Base-by-base conservation (phyloP, 1,140 invertebrate genomes). In the Caenorhabditis inopinata region DNA sequence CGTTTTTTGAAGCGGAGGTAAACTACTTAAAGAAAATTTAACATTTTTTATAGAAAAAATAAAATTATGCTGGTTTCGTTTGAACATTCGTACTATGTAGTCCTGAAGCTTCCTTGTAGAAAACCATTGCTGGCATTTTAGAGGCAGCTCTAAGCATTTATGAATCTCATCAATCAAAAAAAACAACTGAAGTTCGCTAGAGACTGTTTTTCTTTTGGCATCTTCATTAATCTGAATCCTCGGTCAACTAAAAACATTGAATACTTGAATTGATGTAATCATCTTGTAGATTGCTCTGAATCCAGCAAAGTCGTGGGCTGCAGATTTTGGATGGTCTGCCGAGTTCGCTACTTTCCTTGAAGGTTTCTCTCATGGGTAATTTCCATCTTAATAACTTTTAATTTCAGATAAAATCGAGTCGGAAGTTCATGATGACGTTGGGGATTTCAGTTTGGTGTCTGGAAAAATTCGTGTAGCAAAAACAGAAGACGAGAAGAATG, bases 1-100 rank as follows among this genome's bases (percentile, higher is more conserved):
- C 78, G 9, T 58, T 75, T 25, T 84, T 84, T 48, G 83, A 84
- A 74, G 82, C 82, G 2, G 83, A 84, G 29, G 78, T 51, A 53
- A 23, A 27, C 7, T 53, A 27, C n/a, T 53, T 53, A 11, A 7
- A 53, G n/a, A 53, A 53, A 53, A 53, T 9, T 53, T 53, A 23
- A 23, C 6, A 9, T 23, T 53, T n/a, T n/a, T n/a, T n/a, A n/a
- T n/a, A n/a, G n/a, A n/a, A n/a, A n/a, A n/a, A n/a, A n/a, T n/a
- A n/a, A n/a, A n/a, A n/a, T n/a, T n/a, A n/a, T n/a, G n/a, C n/a
- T n/a, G n/a, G n/a, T n/a, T n/a, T n/a, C n/a, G n/a, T n/a, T n/a
- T n/a, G n/a, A n/a, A n/a, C n/a, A n/a, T n/a, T n/a, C n/a, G n/a
- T n/a, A n/a, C n/a, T n/a, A n/a, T n/a, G n/a, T n/a, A n/a, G n/a